Evolutionary conservation across 2,113 vertebrate species (phyloP), one percentile per base, ranked within the genome.

Genomic region (Protomyctophum bolini): DNA sequence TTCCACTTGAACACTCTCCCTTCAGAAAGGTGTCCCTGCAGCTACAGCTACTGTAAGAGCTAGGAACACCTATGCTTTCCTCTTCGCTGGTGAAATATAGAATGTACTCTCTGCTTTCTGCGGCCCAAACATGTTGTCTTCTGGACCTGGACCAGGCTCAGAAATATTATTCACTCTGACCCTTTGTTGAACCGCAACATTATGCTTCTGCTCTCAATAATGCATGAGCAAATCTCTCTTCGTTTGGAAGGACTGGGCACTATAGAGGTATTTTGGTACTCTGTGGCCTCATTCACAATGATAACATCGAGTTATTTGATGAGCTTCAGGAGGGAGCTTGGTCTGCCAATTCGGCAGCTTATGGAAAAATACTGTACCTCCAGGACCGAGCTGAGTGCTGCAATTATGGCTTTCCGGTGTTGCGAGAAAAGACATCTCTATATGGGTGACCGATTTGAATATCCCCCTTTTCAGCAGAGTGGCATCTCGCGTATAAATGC

Each of bases 231-330:
- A 70, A 72, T 64, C 68, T 80, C 72, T 66, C 72, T 79, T 76
- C 58, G 81, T 79, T 77, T 41, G 66, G 65, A 80, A 54, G 69
- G 68, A 79, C 81, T 77, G 61, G 75, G 73, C 79, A 69, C 79
- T 41, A 73, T 50, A 63, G 71, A 62, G 77, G 80, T 83, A 81
- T 84, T 84, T 84, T 66, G 58, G 81, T 82, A 68, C 68, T 73
- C 87, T 73, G 77, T 83, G 85, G 83, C 87, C 83, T 79, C 79
- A 77, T 87, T 81, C 49, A 61, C 73, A 58, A 52, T 21, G 54
- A 63, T 76, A 73, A 72, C 51, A n/a, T 54, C 12, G 5, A 54
- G 12, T 54, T 61, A 83, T 73, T 75, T 76, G 70, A 71, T 65
- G 64, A 63, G 70, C 51, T 67, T 59, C 54, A 58, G 49, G 66